Base-by-base conservation (phyloP, 2,113 vertebrate species). In the Micronisus gabar region DNA sequence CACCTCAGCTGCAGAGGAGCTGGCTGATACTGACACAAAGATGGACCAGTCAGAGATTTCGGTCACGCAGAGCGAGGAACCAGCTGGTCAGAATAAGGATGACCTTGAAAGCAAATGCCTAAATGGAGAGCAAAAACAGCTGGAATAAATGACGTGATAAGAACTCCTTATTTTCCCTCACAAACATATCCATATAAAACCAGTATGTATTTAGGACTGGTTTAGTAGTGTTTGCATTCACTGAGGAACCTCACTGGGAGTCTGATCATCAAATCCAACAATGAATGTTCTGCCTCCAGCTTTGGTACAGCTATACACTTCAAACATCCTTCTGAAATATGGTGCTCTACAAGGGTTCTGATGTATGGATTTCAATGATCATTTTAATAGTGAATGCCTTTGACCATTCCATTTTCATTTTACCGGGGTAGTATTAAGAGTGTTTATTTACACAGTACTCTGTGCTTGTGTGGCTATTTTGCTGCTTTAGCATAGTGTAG, bases 301-400 rank as follows among this genome's bases (percentile, higher is more conserved):
- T 95, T 90, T 0, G 21, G 88, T 90, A 91, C 83, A 92, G 79
- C 75, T 74, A 2, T 26, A 40, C 90, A 58, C 66, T 95, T 95
- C 63, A 61, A 76, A 94, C 75, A 81, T 59, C 81, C 13, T 85
- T 81, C 88, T 86, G 93, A 97, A 94, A 93, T 97, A 98, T 97
- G 98, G 98, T 98, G 98, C 98, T 98, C 90, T 95, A 76, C 76
- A 81, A 92, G 72, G 95, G 91, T 97, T 96, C 95, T 86, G 62
- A 65, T 48, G 48, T 62, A 56, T 82, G 84, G 89, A 70, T 58
- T 88, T 92, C 88, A 70, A 0, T 38, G 63, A 67, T 89, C 22
- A 30, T 45, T 87, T 81, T 36, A 34, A 67, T 84, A 89, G 70
- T 30, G 59, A 93, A 95, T 72, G 94, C 84, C 90, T 95, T 82